Conservation (phyloP, 37 sponge, comb jelly and placozoan genomes). For the Dysidea cf. avara region DNA sequence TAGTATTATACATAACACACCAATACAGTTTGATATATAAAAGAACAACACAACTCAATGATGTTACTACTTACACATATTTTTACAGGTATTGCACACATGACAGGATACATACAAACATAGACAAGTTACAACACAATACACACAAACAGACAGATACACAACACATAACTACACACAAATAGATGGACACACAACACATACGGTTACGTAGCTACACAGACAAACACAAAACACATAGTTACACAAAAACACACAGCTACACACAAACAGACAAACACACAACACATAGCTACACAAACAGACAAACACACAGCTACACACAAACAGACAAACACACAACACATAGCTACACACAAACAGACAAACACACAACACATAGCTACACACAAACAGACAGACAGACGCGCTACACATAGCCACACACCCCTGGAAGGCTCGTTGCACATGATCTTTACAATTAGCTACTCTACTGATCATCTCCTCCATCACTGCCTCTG, state of each 20-base stretch:
- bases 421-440: too few species aligned
- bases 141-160: slow-evolving; percentile 34
- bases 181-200: neutral
- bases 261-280: slow-evolving; percentile 35
- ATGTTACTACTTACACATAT: neutral
- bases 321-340: slow-evolving; percentile 22
- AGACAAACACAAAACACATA: neutral
- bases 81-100: slow-evolving; percentile 17
- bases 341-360: neutral
- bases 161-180: too few species aligned
- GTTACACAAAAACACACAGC: slow-evolving; percentile 19
- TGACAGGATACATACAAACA: slow-evolving; percentile 16
- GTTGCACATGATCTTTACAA: too few species aligned
- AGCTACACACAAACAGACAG: neutral
- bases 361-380: neutral
- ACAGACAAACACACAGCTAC: slow-evolving; percentile 45
- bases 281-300: too few species aligned
- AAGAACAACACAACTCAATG: too few species aligned
- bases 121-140: slow-evolving; percentile 3
- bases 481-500: too few species aligned
- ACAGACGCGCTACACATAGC: neutral
- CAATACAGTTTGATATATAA: too few species aligned
- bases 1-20: too few species aligned
- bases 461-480: too few species aligned
- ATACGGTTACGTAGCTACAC: neutral